Percentiles rank a stretch among this genome's conserved stretches.
Conservation (phyloP, 2,797 vertebrate species). For the Anguilla megastoma region DNA sequence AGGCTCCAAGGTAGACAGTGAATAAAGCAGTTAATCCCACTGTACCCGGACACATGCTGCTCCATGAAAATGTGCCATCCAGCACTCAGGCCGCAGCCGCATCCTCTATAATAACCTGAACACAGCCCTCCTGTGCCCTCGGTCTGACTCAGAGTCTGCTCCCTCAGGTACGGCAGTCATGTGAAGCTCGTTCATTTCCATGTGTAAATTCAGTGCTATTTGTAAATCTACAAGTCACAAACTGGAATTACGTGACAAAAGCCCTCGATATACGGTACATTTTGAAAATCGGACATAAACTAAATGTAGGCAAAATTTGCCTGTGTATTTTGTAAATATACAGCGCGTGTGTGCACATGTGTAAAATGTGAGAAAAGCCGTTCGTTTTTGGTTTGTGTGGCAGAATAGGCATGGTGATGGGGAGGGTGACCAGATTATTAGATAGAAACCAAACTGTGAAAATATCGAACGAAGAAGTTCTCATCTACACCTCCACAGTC, state of each 20-base stretch:
- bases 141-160: neutral
- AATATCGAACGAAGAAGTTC: neutral
- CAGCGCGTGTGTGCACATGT: neutral
- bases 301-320: neutral
- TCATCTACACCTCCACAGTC: neutral
- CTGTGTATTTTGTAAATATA: neutral
- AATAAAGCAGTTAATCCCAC: neutral
- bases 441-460: neutral
- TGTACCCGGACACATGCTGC: neutral
- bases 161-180: neutral
- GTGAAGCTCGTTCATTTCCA: neutral
- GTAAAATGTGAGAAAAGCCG: neutral
- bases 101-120: conserved; percentile 18
- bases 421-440: neutral
- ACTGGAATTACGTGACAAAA: neutral
- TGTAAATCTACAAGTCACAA: neutral
- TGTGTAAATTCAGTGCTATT: neutral
- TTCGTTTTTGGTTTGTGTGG: neutral
- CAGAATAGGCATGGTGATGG: neutral
- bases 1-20: neutral
- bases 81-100: conserved; percentile 2
- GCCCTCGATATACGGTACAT: neutral
- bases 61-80: neutral
- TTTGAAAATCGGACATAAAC: neutral
- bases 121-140: neutral